Percentiles rank a stretch among this genome's conserved stretches.
phyloP scores from a whole-genome alignment of 1,140 invertebrate genomes.

The Hyles euphorbiae region DNA sequence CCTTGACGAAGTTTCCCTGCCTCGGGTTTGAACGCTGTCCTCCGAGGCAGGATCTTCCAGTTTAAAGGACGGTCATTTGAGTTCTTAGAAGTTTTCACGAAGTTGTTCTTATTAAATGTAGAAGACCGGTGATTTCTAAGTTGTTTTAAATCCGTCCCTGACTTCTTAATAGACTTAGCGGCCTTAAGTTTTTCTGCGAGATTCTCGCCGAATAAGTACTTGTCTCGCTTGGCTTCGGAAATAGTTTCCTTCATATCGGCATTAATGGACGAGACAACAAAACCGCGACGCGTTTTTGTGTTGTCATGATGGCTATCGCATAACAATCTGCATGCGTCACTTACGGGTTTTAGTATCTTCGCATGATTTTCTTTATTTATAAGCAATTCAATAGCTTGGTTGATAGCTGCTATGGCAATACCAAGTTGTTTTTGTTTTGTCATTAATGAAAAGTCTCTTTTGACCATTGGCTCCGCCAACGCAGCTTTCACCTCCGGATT shows the following conservation, averaged over 20 bases:
- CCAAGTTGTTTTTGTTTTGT: too few relatives aligned
- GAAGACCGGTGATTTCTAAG: neutral
- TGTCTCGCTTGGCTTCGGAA: slow-evolving; percentile 10
- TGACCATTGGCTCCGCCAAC: too few relatives aligned
- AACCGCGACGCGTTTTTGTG: neutral
- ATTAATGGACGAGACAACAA: neutral
- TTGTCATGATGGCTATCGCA: slow-evolving; percentile 6
- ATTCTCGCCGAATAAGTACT: slow-evolving; percentile 8
- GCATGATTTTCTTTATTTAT: neutral
- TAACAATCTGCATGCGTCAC: slow-evolving; percentile 1
- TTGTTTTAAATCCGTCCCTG: slow-evolving; percentile 10
- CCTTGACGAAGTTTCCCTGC: too few relatives aligned
- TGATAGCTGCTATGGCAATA: too few relatives aligned
- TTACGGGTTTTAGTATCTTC: slow-evolving; percentile 3
- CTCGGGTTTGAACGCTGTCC: too few relatives aligned
- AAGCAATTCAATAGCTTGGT: too few relatives aligned
- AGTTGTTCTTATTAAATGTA: slow-evolving; percentile 2
- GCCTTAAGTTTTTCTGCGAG: slow-evolving; percentile 9
- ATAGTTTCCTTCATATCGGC: neutral
- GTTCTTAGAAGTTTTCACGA: neutral
- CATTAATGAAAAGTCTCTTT: too few relatives aligned
- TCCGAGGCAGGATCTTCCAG: too few relatives aligned
- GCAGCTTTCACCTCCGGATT: too few relatives aligned
- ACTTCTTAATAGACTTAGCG: slow-evolving; percentile 13
- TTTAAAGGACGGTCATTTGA: neutral